phyloP scores from a whole-genome alignment of 2,797 vertebrate species.

The Brachyrhaphis roseni region DNA sequence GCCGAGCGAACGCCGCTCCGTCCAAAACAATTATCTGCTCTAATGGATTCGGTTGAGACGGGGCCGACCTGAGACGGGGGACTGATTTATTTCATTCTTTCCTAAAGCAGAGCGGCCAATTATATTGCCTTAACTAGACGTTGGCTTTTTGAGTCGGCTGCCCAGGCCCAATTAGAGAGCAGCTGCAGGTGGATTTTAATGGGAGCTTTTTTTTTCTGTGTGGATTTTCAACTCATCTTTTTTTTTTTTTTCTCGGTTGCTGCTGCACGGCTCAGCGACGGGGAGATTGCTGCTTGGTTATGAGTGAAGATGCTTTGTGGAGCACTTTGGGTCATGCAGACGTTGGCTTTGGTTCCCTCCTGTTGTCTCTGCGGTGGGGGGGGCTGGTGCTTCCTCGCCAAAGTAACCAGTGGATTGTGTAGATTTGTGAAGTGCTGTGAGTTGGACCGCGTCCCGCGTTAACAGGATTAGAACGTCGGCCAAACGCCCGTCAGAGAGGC shows the following conservation, averaged over 20 bases:
- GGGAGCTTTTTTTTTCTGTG: constrained; percentile 35
- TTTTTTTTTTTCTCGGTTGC: constrained; percentile 22
- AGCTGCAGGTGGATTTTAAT: constrained; percentile 78
- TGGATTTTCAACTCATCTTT: constrained; percentile 32
- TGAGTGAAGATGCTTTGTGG: constrained; percentile 41
- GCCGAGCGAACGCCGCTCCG: constrained; percentile 39
- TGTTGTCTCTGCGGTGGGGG: constrained; percentile 41
- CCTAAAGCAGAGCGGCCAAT: constrained; percentile 76
- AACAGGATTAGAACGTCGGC: constrained; percentile 71
- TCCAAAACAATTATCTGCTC: constrained; percentile 74
- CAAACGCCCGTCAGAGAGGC: constrained; percentile 59
- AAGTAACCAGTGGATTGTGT: constrained; percentile 61
- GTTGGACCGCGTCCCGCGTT: constrained; percentile 53
- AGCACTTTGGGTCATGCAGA: constrained; percentile 51
- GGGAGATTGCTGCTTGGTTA: constrained; percentile 56
- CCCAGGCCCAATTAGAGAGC: constrained; percentile 75
- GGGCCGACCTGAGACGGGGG: constrained; percentile 64
- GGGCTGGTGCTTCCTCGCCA: constrained; percentile 50
- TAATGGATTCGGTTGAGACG: constrained; percentile 73
- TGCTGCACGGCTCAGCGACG: constrained; percentile 58
- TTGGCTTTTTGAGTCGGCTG: constrained; percentile 68
- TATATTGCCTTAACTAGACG: constrained; percentile 77
- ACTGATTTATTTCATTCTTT: constrained; percentile 77
- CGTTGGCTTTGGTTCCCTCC: constrained; percentile 61
- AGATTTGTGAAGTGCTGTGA: constrained; percentile 58